A percentile compares a stretch with the other conserved stretches of the same genome.
Evolutionary conservation across 2,797 vertebrate species (phyloP).

Genomic region (Lacerta viridis): DNA sequence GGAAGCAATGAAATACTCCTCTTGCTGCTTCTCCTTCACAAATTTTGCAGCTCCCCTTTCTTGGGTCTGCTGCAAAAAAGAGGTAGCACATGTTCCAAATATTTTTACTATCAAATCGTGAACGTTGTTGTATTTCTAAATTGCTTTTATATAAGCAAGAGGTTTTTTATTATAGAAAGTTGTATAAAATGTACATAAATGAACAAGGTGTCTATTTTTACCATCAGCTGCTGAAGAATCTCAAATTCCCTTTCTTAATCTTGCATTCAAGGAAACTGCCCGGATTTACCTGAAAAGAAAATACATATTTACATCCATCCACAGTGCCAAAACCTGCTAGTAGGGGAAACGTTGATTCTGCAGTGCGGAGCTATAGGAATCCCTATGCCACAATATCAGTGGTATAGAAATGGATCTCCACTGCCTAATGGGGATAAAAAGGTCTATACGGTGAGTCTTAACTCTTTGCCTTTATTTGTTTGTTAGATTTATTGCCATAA

Average conservation of each 20-base stretch:
- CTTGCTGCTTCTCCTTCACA: neutral
- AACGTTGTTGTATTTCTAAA: no score
- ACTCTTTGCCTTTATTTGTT: neutral
- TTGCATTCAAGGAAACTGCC: slow-evolving; percentile 79
- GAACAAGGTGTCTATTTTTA: neutral
- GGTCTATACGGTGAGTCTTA: slow-evolving; percentile 83
- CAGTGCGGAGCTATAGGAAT: slow-evolving; percentile 91
- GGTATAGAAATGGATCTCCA: slow-evolving; percentile 90
- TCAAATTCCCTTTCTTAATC: slow-evolving; percentile 31
- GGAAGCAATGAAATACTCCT: neutral
- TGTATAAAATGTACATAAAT: no score
- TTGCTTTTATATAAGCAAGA: no score
- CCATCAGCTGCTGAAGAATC: neutral
- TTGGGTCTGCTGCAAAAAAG: neutral
- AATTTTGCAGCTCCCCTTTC: neutral
- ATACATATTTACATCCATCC: slow-evolving; percentile 89
- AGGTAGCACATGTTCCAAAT: neutral
- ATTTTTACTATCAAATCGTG: no score
- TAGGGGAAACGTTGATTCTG: slow-evolving; percentile 85
- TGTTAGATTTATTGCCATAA: neutral
- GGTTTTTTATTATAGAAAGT: no score
- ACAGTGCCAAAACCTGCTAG: slow-evolving; percentile 81
- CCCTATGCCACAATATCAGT: slow-evolving; percentile 91
- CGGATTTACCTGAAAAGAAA: slow-evolving; percentile 81
- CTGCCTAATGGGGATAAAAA: slow-evolving; percentile 86